Evolutionary conservation across 92 coral and sea anemone species (phyloP).

Genomic region (Paramuricea clavata): DNA sequence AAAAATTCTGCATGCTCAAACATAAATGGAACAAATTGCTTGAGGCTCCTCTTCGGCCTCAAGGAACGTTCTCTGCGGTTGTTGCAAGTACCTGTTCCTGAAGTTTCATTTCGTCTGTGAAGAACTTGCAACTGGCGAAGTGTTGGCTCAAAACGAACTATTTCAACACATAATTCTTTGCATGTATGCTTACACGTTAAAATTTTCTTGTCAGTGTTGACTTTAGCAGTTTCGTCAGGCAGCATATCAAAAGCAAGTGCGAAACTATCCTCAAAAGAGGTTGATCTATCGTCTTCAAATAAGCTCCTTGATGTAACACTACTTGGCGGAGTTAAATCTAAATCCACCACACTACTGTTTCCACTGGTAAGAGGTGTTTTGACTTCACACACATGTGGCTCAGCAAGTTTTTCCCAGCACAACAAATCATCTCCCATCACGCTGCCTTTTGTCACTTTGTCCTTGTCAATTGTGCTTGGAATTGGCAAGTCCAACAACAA

Average conservation of each 20-base stretch:
- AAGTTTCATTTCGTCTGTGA: conserved; percentile 5
- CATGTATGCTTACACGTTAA: background rate
- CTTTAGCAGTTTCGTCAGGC: background rate
- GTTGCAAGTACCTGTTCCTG: background rate
- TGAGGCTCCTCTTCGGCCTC: conserved; percentile 18
- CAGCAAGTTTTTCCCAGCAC: background rate
- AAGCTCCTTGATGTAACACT: background rate
- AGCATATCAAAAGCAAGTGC: background rate
- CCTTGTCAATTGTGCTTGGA: background rate
- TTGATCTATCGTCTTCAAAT: conserved; percentile 1
- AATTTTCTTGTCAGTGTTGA: background rate
- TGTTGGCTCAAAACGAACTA: conserved; percentile 20
- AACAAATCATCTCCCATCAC: background rate
- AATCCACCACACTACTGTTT: background rate
- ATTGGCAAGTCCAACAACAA: background rate
- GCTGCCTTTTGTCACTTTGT: background rate
- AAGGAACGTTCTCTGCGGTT: background rate
- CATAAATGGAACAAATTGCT: conserved; percentile 34
- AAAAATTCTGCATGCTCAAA: background rate
- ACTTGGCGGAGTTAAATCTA: conserved; percentile 38
- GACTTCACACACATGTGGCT: background rate
- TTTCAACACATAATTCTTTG: background rate
- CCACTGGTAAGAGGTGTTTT: background rate
- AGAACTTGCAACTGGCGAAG: conserved; percentile 36
- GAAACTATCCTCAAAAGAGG: background rate